A percentile compares a stretch with the other conserved stretches of the same genome.
phyloP scores from a whole-genome alignment of 92 coral and sea anemone genomes.

The Muricea muricata region DNA sequence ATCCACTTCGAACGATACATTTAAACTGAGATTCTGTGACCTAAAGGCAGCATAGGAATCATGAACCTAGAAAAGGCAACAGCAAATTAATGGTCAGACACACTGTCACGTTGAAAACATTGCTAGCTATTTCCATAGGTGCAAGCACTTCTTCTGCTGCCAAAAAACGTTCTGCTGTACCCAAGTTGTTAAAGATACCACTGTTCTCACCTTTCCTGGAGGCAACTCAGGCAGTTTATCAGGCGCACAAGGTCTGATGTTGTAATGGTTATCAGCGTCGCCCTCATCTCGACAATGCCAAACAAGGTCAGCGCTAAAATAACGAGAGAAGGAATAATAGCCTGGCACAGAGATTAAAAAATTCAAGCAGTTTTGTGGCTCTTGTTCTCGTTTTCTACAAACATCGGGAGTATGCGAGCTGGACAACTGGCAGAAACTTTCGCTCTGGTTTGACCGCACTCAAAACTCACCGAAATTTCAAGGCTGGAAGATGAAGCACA shows the following conservation, averaged over 20 bases:
- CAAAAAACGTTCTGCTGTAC: no score
- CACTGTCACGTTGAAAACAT: not conserved
- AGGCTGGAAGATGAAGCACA: conserved; percentile 90
- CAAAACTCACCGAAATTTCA: conserved; percentile 82
- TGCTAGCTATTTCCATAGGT: not conserved
- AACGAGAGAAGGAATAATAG: not conserved
- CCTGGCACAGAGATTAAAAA: no score
- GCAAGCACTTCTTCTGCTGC: no score
- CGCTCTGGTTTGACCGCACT: no score
- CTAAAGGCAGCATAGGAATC: conserved; percentile 94
- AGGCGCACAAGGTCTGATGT: conserved; percentile 88
- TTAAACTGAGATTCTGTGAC: conserved; percentile 85
- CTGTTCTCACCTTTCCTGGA: conserved; percentile 85
- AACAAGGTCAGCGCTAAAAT: conserved; percentile 76
- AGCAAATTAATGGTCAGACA: no score
- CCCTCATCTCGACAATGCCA: conserved; percentile 81
- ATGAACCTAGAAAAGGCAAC: conserved; percentile 69
- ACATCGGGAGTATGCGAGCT: no score
- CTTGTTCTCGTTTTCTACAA: no score
- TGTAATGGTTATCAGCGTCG: conserved; percentile 85
- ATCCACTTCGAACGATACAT: conserved; percentile 86
- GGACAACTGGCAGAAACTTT: no score
- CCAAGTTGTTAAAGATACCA: no score
- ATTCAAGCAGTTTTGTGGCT: no score
- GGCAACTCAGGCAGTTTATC: conserved; percentile 91